Base-by-base conservation (phyloP, 2,113 vertebrate genomes). In the Trinectes maculatus region DNA sequence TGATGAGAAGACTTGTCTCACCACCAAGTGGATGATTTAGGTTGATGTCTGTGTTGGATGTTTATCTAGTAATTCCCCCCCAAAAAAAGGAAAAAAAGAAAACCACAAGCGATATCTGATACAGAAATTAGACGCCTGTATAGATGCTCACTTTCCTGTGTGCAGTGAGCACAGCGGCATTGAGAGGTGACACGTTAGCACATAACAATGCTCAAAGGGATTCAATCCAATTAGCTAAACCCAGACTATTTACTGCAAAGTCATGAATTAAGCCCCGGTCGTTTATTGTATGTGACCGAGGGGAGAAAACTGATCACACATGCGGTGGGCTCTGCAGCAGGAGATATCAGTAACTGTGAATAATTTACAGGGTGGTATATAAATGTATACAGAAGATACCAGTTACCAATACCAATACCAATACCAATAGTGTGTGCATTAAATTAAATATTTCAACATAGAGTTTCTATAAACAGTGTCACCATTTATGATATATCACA, bases 231-330 rank as follows among this genome's bases (percentile, higher is more conserved):
- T 51, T 19, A 64, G 4, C 52, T 21, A 28, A 60, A 26, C 12
- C 29, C 28, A 49, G 13, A 8, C 42, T 29, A 31, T 28, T 25
- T 13, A 22, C 6, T 44, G 2, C 1, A 12, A 26, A 39, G 29
- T 1, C 8, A 3, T 43, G 15, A 26, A 25, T 62, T 34, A 8
- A 48, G 24, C 21, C 13, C 3, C 8, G 2, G 22, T 53, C 29
- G 68, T 67, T 72, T 6, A 36, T 46, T 47, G n/a, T 26, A 16
- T 5, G n/a, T n/a, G n/a, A n/a, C n/a, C n/a, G n/a, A n/a, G n/a
- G n/a, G n/a, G n/a, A 26, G 15, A 52, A 10, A 40, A 19, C 0
- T 9, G 18, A 37, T 55, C 6, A 33, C 31, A 18, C 25, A 12
- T 22, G 9, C n/a, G 21, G 10, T 26, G 15, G 24, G 5, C 6